These are phyloP conservation scores for Vanacampus margaritifer DNA, from an alignment of 2,113 vertebrate species.

Conservation along the genomic window DNA sequence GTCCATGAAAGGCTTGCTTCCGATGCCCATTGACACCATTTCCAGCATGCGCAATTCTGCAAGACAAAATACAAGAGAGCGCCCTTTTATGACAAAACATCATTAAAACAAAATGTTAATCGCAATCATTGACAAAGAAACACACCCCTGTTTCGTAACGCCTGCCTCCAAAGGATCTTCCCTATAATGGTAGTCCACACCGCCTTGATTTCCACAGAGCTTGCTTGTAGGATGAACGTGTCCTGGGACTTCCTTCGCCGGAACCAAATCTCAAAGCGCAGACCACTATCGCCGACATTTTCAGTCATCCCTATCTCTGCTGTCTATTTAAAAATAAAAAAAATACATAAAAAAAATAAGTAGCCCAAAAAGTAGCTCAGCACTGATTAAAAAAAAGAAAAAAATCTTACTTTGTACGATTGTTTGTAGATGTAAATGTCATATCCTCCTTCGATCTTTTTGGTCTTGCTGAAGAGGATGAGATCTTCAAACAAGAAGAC, in stretches of 20 bases:
- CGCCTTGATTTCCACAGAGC: slow-evolving; percentile 74
- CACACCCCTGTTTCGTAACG: slow-evolving; percentile 80
- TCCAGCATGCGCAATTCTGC: slow-evolving; percentile 80
- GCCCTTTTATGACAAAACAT: not conserved
- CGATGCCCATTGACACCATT: slow-evolving; percentile 82
- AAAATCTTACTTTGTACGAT: slow-evolving; percentile 76
- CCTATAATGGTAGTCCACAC: slow-evolving; percentile 78
- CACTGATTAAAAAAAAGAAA: not conserved
- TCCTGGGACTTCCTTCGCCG: slow-evolving; percentile 80
- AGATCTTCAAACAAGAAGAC: slow-evolving; percentile 86
- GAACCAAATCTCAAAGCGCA: slow-evolving; percentile 87
- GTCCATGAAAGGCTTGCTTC: slow-evolving; percentile 81
- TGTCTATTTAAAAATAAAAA: slow-evolving; percentile 69
- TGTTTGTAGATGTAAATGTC: slow-evolving; percentile 83
- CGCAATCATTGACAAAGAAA: not conserved
- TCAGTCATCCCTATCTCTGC: slow-evolving; percentile 84
- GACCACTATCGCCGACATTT: slow-evolving; percentile 79
- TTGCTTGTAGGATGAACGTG: slow-evolving; percentile 80
- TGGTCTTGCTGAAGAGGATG: slow-evolving; percentile 85
- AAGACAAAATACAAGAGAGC: slow-evolving; percentile 6
- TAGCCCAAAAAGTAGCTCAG: not conserved
- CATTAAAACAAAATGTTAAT: not conserved
- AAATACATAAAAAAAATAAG: not conserved
- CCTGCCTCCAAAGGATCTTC: slow-evolving; percentile 83
- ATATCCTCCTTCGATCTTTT: slow-evolving; percentile 77